Percentiles rank a stretch among this genome's conserved stretches.
Evolutionary conservation across 2,888 invertebrate species (phyloP).

Genomic region (Drosophila tanythrix): DNA sequence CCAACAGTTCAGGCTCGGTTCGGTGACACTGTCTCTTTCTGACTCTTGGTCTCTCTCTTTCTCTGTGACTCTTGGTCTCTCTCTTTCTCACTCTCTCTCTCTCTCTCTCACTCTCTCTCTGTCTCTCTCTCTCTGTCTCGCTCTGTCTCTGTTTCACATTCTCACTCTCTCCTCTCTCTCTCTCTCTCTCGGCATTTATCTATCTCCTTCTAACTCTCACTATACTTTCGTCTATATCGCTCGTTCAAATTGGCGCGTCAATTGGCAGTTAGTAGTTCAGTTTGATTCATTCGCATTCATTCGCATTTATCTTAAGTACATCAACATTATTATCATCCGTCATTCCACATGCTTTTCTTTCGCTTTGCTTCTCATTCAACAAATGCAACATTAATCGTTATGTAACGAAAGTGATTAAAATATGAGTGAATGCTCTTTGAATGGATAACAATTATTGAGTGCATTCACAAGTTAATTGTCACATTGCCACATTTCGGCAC

Average conservation of each 20-base stretch:
- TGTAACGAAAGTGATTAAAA: neutral
- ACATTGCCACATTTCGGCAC: conserved; percentile 22
- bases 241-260: conserved; percentile 63
- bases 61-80: conserved; percentile 6
- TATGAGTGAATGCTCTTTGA: conserved; percentile 1
- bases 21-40: conserved; percentile 26
- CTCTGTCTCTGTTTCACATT: conserved; percentile 4
- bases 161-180: neutral
- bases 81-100: neutral
- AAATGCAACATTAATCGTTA: conserved; percentile 25
- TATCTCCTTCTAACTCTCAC: conserved; percentile 17
- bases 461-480: neutral
- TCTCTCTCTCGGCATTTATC: conserved; percentile 3
- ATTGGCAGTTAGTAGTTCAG: conserved; percentile 66
- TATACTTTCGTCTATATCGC: conserved; percentile 32
- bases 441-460: neutral
- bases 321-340: conserved; percentile 35
- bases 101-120: neutral
- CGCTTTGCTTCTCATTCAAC: conserved; percentile 56
- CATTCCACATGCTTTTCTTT: conserved; percentile 39
- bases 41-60: conserved; percentile 6
- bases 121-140: neutral
- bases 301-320: conserved; percentile 29
- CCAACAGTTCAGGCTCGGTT: conserved; percentile 33
- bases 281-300: conserved; percentile 58